phyloP scores from a whole-genome alignment of 2,888 invertebrate species.

The Ashinkailepas kermadecensis region DNA sequence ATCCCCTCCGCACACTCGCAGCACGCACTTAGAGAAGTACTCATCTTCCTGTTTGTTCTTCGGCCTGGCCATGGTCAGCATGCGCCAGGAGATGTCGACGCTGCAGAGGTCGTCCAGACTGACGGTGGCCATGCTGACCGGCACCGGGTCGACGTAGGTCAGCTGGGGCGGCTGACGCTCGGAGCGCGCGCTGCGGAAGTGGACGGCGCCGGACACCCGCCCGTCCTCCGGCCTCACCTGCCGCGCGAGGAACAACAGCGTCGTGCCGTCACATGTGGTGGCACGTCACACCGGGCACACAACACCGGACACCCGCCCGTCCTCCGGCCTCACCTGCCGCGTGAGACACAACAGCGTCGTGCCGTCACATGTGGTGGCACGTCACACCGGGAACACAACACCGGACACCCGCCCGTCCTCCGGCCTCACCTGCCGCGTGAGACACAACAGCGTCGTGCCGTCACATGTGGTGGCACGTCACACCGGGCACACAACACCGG shows the following conservation, averaged over 20 bases:
- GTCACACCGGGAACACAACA: not conserved
- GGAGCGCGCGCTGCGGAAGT: not conserved
- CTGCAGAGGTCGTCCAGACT: slow-evolving; percentile 66
- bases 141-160: slow-evolving; percentile 61
- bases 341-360: too few species aligned
- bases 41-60: slow-evolving; percentile 77
- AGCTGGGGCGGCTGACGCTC: not conserved
- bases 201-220: not conserved
- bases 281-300: too few species aligned
- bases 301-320: too few species aligned
- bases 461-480: too few species aligned
- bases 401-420: not conserved
- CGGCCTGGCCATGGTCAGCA: slow-evolving; percentile 80
- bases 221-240: not conserved
- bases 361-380: too few species aligned
- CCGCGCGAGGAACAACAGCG: too few species aligned
- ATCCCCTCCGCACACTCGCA: too few species aligned
- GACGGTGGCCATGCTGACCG: slow-evolving; percentile 67
- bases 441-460: too few species aligned
- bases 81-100: slow-evolving; percentile 85
- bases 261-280: too few species aligned
- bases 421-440: too few species aligned
- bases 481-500: too few species aligned
- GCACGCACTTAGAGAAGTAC: slow-evolving; percentile 61
- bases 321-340: too few species aligned